Conservation (phyloP, 1,140 invertebrate species). For the Oedothorax gibbosus region DNA sequence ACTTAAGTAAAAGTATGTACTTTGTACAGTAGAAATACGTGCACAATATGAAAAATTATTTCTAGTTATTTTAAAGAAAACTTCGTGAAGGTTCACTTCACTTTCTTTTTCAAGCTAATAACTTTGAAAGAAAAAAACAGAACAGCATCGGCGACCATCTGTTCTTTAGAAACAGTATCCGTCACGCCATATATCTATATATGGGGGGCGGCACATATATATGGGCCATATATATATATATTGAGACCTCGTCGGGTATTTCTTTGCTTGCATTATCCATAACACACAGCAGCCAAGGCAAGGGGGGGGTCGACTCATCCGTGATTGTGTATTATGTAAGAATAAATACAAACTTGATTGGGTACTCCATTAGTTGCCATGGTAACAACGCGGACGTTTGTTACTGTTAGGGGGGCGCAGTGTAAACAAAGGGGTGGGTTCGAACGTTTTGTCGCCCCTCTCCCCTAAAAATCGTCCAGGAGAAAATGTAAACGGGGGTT, state of each 20-base stretch:
- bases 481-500: conserved; percentile 42
- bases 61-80: no score
- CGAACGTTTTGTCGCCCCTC: conserved; percentile 19
- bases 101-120: no score
- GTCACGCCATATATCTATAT: conserved; percentile 35
- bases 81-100: no score
- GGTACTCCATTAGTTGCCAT: conserved; percentile 64
- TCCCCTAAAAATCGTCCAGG: conserved; percentile 40
- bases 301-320: conserved; percentile 3
- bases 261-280: conserved; percentile 62
- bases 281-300: conserved; percentile 25
- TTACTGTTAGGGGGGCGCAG: conserved; percentile 51
- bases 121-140: no score
- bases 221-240: no score
- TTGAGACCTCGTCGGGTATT: conserved; percentile 3
- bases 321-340: conserved; percentile 63
- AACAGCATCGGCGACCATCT: no score
- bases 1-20: no score
- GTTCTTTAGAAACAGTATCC: neutral
- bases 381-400: conserved; percentile 57
- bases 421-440: conserved; percentile 59
- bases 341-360: conserved; percentile 64
- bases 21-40: no score
- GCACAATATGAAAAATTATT: no score
- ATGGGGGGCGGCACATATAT: no score